These are phyloP conservation scores for Drosophila ezoana DNA, from an alignment of 2,888 invertebrate genomes.

Conservation along the genomic window DNA sequence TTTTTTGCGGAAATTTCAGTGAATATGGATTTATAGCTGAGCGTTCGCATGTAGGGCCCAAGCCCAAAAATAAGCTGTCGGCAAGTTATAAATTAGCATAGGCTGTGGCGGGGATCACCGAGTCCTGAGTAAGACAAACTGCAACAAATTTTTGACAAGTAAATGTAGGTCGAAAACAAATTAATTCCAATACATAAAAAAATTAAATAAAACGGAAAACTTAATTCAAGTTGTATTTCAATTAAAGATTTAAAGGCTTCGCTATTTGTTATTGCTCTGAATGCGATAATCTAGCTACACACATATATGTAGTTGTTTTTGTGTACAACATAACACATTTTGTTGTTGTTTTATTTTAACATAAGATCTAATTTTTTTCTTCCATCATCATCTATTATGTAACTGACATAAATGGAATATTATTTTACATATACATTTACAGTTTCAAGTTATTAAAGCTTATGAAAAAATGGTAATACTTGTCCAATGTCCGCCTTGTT, in stretches of 20 bases:
- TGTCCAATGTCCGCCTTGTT: background rate
- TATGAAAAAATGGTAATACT: background rate
- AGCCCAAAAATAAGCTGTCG: conserved; percentile 62
- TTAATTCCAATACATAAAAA: conserved; percentile 13
- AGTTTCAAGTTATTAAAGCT: background rate
- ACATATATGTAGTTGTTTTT: background rate
- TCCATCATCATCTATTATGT: conserved; percentile 3
- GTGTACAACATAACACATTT: background rate
- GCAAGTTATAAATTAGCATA: conserved; percentile 73
- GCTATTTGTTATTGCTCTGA: background rate
- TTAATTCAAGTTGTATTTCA: too few relatives aligned
- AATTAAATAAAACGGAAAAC: background rate
- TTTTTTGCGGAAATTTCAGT: conserved; percentile 42
- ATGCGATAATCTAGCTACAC: background rate
- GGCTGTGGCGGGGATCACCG: conserved; percentile 10
- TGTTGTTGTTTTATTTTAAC: background rate
- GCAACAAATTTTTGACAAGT: conserved; percentile 38
- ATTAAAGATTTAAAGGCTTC: background rate
- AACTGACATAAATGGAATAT: background rate
- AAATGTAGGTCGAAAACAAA: conserved; percentile 34
- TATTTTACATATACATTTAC: background rate
- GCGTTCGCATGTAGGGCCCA: conserved; percentile 32
- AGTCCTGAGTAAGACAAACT: conserved; percentile 50
- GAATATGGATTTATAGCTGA: conserved; percentile 76
- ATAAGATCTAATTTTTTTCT: background rate